phyloP scores from a whole-genome alignment of 2,888 invertebrate genomes.

The Ferdinandea cuprea region DNA sequence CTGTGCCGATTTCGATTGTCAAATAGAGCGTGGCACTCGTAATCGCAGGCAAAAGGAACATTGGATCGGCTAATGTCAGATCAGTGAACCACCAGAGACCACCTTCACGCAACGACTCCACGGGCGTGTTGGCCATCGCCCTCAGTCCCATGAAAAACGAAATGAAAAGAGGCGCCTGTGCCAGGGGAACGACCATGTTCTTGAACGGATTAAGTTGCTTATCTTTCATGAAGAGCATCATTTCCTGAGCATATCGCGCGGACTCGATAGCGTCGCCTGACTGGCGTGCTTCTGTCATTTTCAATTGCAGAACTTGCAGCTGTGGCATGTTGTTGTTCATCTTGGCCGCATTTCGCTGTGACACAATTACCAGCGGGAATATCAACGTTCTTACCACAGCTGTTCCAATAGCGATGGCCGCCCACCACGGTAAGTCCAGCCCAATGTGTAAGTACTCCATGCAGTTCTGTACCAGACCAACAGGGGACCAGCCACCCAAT shows the following conservation, averaged over 20 bases:
- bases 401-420: constrained; percentile 92
- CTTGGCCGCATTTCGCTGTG: constrained; percentile 91
- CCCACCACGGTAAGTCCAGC: constrained; percentile 96
- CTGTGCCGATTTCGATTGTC: constrained; percentile 93
- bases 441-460: constrained; percentile 93
- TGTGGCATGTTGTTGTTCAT: constrained; percentile 95
- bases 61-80: constrained; percentile 95
- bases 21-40: constrained; percentile 92
- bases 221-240: constrained; percentile 92
- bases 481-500: constrained; percentile 91
- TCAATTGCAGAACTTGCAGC: constrained; percentile 90
- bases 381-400: constrained; percentile 88
- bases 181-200: constrained; percentile 89
- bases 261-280: constrained; percentile 92
- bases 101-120: constrained; percentile 94
- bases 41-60: constrained; percentile 92
- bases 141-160: constrained; percentile 95
- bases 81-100: constrained; percentile 97
- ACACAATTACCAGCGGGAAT: constrained; percentile 93
- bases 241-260: constrained; percentile 89
- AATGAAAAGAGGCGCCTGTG: constrained; percentile 95
- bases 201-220: constrained; percentile 92
- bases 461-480: constrained; percentile 91
- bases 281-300: constrained; percentile 93
- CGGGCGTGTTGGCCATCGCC: constrained; percentile 94